Conservation (phyloP, 2,888 invertebrate genomes). For the Gastracanthus pulcherrimus region DNA sequence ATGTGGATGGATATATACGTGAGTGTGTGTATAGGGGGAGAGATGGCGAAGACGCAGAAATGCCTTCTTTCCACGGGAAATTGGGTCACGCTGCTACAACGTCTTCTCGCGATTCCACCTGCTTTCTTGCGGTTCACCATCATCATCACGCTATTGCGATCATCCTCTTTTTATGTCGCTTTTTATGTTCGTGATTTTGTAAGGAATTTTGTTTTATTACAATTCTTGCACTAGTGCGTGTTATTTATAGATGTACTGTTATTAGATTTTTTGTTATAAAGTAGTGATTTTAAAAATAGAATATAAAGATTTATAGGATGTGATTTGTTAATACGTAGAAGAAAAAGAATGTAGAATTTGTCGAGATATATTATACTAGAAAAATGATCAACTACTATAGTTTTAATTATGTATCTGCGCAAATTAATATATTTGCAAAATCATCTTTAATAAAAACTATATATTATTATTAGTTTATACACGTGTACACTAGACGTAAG, state of each 20-base stretch:
- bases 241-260: neutral
- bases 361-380: too few species aligned
- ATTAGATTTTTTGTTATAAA: neutral
- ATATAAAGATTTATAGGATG: too few species aligned
- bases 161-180: neutral
- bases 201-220: neutral
- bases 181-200: neutral
- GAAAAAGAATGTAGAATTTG: too few species aligned
- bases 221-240: neutral
- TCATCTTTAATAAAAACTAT: too few species aligned
- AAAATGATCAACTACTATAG: too few species aligned
- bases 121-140: slow-evolving; percentile 38
- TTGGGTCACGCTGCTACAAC: slow-evolving; percentile 18
- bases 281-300: neutral
- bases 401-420: too few species aligned
- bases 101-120: neutral
- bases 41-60: neutral
- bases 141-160: neutral
- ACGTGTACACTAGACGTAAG: too few species aligned
- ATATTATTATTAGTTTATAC: too few species aligned
- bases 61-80: slow-evolving; percentile 17
- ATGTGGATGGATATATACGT: neutral
- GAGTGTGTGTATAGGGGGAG: neutral
- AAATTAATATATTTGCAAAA: too few species aligned
- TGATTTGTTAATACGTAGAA: too few species aligned